A percentile compares a stretch with the other conserved stretches of the same genome.
These are phyloP conservation scores for Coleophora flavipennella DNA, from an alignment of 2,888 invertebrate species.

Conservation along the genomic window DNA sequence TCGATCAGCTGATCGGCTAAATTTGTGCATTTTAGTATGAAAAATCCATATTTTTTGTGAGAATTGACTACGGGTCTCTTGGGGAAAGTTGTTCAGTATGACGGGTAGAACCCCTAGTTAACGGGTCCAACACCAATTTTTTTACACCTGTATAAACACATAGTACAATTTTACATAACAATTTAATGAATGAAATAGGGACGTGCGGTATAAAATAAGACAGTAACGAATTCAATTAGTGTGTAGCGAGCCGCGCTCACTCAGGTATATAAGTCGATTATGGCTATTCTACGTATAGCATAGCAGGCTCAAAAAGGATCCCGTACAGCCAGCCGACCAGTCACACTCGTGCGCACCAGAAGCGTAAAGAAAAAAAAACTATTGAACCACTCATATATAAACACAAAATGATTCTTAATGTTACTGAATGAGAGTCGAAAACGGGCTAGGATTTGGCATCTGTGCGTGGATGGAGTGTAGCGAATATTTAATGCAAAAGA, in stretches of 20 bases:
- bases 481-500: slow-evolving; percentile 41
- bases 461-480: slow-evolving; percentile 32
- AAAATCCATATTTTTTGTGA: too few species aligned
- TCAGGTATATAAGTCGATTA: slow-evolving; percentile 69
- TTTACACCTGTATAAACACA: too few species aligned
- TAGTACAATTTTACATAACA: too few species aligned
- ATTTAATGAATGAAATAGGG: too few species aligned
- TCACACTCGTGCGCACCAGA: slow-evolving; percentile 60
- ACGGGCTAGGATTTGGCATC: slow-evolving; percentile 27
- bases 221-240: slow-evolving; percentile 27
- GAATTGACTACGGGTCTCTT: too few species aligned
- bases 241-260: slow-evolving; percentile 37
- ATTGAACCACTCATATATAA: slow-evolving; percentile 20
- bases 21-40: too few species aligned
- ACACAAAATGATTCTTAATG: slow-evolving; percentile 41
- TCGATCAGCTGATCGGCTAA: too few species aligned
- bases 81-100: too few species aligned
- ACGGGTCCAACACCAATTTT: too few species aligned
- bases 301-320: slow-evolving; percentile 56
- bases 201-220: too few species aligned
- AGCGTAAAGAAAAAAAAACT: slow-evolving; percentile 40
- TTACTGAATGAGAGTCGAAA: slow-evolving; percentile 38
- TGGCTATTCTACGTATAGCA: slow-evolving; percentile 41
- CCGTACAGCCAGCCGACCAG: slow-evolving; percentile 33
- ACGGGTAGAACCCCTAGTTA: too few species aligned